Evolutionary conservation across 2,888 invertebrate species (phyloP).

Genomic region (Ceramica pisi): DNA sequence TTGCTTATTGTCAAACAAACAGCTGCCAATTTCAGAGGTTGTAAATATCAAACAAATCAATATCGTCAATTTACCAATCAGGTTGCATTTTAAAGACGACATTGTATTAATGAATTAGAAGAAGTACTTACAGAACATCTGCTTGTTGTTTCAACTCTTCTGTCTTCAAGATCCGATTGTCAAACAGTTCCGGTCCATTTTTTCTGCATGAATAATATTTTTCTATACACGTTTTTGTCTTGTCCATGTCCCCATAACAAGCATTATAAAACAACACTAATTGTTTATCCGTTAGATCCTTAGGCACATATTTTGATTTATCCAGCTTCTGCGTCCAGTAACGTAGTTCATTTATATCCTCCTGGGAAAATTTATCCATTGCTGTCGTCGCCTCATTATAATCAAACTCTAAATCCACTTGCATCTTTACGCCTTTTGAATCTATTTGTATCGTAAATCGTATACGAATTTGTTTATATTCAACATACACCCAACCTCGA

Average conservation of each 20-base stretch:
- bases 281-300: constrained; percentile 91
- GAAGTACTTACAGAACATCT: constrained; percentile 89
- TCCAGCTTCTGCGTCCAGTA: constrained; percentile 88
- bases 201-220: constrained; percentile 91
- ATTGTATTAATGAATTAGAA: constrained; percentile 19
- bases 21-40: constrained; percentile 9
- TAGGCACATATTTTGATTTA: constrained; percentile 87
- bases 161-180: constrained; percentile 89
- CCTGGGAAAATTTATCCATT: constrained; percentile 88
- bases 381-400: constrained; percentile 83
- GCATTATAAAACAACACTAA: constrained; percentile 92
- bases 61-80: background rate
- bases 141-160: constrained; percentile 86
- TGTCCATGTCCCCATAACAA: constrained; percentile 91
- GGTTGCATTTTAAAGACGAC: background rate
- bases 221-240: constrained; percentile 92
- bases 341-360: constrained; percentile 84
- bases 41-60: background rate
- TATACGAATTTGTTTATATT: constrained; percentile 69
- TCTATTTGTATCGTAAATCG: constrained; percentile 73
- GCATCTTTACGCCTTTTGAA: constrained; percentile 75
- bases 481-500: constrained; percentile 68
- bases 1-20: constrained; percentile 3
- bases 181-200: constrained; percentile 92
- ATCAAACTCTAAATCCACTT: constrained; percentile 85